Percentiles rank a stretch among this genome's conserved stretches.
Conservation (phyloP, 2,113 vertebrate genomes). For the Anoura caudifer region DNA sequence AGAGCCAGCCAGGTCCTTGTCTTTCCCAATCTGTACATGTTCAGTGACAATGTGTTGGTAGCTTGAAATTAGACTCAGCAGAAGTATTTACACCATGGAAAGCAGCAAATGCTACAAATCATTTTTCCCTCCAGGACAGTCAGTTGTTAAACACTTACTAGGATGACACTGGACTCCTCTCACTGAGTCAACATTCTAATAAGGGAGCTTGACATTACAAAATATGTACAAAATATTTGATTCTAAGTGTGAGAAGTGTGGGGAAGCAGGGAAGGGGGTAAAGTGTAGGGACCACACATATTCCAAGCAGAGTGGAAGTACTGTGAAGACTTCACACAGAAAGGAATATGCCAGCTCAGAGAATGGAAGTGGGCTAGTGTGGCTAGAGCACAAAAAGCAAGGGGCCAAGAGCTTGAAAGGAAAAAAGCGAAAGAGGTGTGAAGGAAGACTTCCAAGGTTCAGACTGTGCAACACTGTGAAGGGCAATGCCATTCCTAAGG, state of each 20-base stretch:
- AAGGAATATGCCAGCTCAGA: not conserved
- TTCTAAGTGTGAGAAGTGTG: not conserved
- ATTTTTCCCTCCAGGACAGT: not conserved
- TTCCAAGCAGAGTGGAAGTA: not conserved
- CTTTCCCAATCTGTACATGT: not conserved
- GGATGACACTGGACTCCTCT: not conserved
- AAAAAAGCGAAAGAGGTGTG: not conserved
- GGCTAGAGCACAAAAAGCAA: not conserved
- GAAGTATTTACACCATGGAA: not conserved
- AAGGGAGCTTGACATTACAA: not conserved
- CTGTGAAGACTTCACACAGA: not conserved
- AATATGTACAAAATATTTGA: not conserved
- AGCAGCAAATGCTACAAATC: not conserved
- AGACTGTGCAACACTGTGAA: not conserved
- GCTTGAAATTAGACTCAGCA: not conserved
- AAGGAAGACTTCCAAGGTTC: not conserved
- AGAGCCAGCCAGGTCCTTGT: not conserved
- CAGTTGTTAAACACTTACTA: not conserved
- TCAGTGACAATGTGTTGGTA: not conserved
- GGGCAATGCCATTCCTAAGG: not conserved
- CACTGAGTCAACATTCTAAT: not conserved
- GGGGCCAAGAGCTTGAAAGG: not conserved
- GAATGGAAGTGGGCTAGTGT: not conserved
- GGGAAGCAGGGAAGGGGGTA: not conserved
- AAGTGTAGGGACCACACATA: not conserved